Base-by-base conservation (phyloP, 2,113 vertebrate genomes). In the Peucedramus taeniatus region DNA sequence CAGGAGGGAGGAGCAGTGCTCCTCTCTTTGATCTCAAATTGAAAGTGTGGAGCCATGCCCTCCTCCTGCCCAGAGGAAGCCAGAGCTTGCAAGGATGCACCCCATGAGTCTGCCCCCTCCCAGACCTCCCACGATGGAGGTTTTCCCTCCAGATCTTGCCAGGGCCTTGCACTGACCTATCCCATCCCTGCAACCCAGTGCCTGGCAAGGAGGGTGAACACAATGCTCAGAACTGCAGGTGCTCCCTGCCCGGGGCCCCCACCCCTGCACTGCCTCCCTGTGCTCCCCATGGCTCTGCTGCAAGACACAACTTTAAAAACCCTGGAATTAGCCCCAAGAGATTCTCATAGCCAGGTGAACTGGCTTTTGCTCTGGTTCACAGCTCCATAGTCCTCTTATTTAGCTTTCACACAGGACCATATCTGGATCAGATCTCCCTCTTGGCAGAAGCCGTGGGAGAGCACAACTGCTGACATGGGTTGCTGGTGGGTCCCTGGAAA, bases 341-440 rank as follows among this genome's bases (percentile, higher is more conserved):
- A 44, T 90, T 83, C 78, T 71, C 4, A 2, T 33, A 47, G 53
- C 49, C n/a, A 47, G 51, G 51, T 75, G 79, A 90, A 76, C 72
- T 87, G 80, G 44, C 88, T 94, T 93, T 90, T 94, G 85, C 93
- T 56, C 71, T 77, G 44, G 79, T 94, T 95, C 84, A 90, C 70
- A 96, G 78, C 85, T 83, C 54, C 51, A 3, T 14, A 31, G 68
- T 65, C 47, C 19, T 78, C 64, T 83, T 78, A 45, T 33, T 89
- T 47, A 80, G 68, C 64, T 79, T 94, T 94, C 44, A n/a, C 0
- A 0, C 30, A 57, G 70, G 39, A 30, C 57, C 51, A 2, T 71
- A 49, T 94, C 77, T 89, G 57, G 57, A 69, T 61, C 65, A 60
- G 44, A 63, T 83, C 83, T 94, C 50, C n/a, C 35, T 65, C 70